Evolutionary conservation across 1,140 invertebrate genomes (phyloP).

Genomic region (Protaetia brevitarsis): DNA sequence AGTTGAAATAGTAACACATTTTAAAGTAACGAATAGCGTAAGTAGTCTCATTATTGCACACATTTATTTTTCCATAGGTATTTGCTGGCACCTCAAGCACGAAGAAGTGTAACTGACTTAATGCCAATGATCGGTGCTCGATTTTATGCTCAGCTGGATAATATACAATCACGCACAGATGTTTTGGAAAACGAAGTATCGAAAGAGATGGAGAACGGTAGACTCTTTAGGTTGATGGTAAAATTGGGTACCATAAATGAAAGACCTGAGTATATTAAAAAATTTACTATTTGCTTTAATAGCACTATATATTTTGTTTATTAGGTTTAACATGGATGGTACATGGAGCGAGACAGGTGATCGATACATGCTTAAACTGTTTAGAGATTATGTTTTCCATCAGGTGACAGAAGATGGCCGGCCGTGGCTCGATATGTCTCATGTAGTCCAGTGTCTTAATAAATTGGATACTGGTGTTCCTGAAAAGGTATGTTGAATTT

Average conservation of each 20-base stretch:
- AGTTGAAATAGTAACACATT: background rate
- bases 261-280: slow-evolving; percentile 72
- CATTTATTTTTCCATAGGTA: slow-evolving; percentile 58
- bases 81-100: slow-evolving; percentile 67
- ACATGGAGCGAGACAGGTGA: slow-evolving; percentile 95
- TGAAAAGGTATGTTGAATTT: slow-evolving; percentile 71
- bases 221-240: slow-evolving; percentile 83
- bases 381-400: slow-evolving; percentile 97
- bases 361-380: slow-evolving; percentile 93
- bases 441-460: slow-evolving; percentile 91
- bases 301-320: slow-evolving; percentile 3
- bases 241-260: slow-evolving; percentile 93
- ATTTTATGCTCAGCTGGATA: slow-evolving; percentile 94
- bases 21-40: too few relatives aligned
- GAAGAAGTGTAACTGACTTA: slow-evolving; percentile 87
- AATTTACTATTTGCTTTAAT: slow-evolving; percentile 10
- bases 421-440: slow-evolving; percentile 94
- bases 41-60: background rate
- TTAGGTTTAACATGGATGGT: slow-evolving; percentile 84
- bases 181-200: slow-evolving; percentile 85
- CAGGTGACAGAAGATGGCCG: slow-evolving; percentile 85
- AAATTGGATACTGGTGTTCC: slow-evolving; percentile 86
- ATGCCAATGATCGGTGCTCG: slow-evolving; percentile 99
- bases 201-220: slow-evolving; percentile 93
- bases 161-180: slow-evolving; percentile 81